phyloP scores from a whole-genome alignment of 2,113 vertebrate genomes.

The Osmerus eperlanus region DNA sequence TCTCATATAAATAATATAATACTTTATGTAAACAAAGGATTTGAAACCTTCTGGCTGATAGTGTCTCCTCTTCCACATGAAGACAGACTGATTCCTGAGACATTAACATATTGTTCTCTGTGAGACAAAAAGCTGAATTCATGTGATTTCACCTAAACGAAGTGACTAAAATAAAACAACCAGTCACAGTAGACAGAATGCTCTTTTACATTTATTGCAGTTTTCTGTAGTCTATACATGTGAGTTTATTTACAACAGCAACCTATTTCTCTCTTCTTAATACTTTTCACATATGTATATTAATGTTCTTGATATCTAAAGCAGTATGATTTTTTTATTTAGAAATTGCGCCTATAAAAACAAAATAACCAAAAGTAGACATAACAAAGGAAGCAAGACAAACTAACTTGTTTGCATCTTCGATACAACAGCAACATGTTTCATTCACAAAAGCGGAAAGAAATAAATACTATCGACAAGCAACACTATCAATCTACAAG shows the following conservation, averaged over 20 bases:
- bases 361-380: slow-evolving; percentile 42
- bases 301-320: slow-evolving; percentile 49
- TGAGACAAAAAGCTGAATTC: not conserved
- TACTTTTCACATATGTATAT: slow-evolving; percentile 46
- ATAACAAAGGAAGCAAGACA: slow-evolving; percentile 43
- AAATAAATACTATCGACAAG: slow-evolving; percentile 80
- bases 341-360: slow-evolving; percentile 49
- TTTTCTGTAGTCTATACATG: slow-evolving; percentile 67
- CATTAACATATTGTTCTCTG: too few relatives aligned
- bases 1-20: not conserved
- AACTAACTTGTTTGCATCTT: slow-evolving; percentile 45
- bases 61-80: not conserved
- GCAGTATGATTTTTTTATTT: slow-evolving; percentile 49
- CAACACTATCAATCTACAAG: slow-evolving; percentile 58
- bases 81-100: too few relatives aligned
- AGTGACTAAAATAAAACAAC: slow-evolving; percentile 10
- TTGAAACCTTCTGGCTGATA: not conserved
- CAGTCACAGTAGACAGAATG: slow-evolving; percentile 28
- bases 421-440: slow-evolving; percentile 49
- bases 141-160: not conserved
- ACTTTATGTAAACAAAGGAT: not conserved
- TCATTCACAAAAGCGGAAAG: slow-evolving; percentile 57
- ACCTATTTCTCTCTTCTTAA: slow-evolving; percentile 50
- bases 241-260: slow-evolving; percentile 69
- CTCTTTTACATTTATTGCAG: slow-evolving; percentile 67